Conservation (phyloP, 1,140 invertebrate species). For the Portunus trituberculatus region DNA sequence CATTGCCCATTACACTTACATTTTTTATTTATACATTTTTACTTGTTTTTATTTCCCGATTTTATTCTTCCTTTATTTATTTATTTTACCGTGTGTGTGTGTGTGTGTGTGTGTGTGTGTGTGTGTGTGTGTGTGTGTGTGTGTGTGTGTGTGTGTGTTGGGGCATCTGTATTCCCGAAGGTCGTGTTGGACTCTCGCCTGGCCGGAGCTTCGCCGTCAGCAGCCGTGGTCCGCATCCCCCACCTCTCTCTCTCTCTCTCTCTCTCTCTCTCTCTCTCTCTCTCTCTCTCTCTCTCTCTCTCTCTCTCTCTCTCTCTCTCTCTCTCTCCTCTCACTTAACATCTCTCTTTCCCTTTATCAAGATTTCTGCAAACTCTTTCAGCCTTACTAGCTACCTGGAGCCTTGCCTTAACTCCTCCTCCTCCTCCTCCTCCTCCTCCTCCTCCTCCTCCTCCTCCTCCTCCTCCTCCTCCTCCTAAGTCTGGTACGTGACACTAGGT, state of each 20-base stretch:
- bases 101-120: not conserved
- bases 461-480: not conserved
- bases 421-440: not conserved
- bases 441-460: constrained; percentile 21
- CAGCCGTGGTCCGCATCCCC: not conserved
- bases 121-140: constrained; percentile 11
- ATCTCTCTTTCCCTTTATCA: not conserved
- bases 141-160: constrained; percentile 8
- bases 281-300: not conserved
- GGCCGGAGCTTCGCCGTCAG: not conserved
- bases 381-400: too few species aligned
- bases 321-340: not conserved
- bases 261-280: not conserved
- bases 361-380: too few species aligned
- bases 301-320: not conserved
- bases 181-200: not conserved
- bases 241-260: not conserved
- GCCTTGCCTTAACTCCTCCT: too few species aligned
- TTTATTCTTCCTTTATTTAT: not conserved
- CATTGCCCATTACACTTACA: too few species aligned
- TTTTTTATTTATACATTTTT: not conserved
- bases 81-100: not conserved
- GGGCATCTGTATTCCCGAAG: not conserved
- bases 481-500: not conserved
- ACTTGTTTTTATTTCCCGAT: not conserved